These are phyloP conservation scores for Panthera leo DNA, from an alignment of 2,113 vertebrate genomes.

Conservation along the genomic window DNA sequence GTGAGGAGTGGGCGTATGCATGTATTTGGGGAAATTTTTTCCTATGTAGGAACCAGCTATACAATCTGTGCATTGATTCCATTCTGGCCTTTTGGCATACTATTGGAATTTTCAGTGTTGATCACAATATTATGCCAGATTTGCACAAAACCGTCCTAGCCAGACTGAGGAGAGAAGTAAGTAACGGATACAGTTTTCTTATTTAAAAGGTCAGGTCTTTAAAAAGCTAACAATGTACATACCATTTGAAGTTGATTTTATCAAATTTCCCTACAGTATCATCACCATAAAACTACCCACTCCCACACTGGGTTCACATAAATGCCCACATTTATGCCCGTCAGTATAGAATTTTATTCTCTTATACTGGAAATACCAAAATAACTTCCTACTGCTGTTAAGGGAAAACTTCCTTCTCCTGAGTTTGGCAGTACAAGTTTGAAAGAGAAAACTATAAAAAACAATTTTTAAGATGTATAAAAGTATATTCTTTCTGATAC, in stretches of 20 bases:
- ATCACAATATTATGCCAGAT: conserved; percentile 77
- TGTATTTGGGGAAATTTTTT: conserved; percentile 84
- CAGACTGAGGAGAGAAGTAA: conserved; percentile 74
- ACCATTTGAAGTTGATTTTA: conserved; percentile 48
- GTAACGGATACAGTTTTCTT: conserved; percentile 75
- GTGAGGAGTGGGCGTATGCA: conserved; percentile 84
- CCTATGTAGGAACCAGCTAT: conserved; percentile 83
- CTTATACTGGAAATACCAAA: background rate
- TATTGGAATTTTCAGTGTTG: conserved; percentile 79
- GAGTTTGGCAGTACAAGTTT: background rate
- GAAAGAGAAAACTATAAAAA: background rate
- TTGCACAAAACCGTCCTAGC: conserved; percentile 72
- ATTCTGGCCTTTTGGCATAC: conserved; percentile 82
- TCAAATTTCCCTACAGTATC: background rate
- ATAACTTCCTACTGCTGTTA: background rate
- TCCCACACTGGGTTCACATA: background rate
- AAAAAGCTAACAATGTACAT: background rate
- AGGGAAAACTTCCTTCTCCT: background rate
- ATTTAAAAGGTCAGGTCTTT: conserved; percentile 75
- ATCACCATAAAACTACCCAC: background rate
- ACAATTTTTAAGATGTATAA: background rate
- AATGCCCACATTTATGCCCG: background rate
- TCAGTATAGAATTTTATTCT: conserved; percentile 21
- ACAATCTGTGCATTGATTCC: conserved; percentile 88
- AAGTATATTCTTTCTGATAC: background rate